Evolutionary conservation across 1,140 invertebrate species (phyloP).

Genomic region (Globodera rostochiensis): DNA sequence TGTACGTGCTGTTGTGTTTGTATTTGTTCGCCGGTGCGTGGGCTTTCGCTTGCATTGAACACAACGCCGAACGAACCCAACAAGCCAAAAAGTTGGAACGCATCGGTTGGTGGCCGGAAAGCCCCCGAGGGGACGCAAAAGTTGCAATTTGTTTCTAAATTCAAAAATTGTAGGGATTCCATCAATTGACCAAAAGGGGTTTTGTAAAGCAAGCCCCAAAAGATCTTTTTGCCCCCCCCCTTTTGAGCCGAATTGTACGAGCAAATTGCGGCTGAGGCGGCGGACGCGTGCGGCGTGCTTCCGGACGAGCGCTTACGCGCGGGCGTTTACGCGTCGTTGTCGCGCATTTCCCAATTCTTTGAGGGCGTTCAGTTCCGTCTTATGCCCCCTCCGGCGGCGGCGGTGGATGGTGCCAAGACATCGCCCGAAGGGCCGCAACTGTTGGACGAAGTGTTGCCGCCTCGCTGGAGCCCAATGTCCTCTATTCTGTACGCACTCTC

Average conservation of each 20-base stretch:
- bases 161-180: conserved; percentile 1
- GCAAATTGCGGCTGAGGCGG: conserved; percentile 35
- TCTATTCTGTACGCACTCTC: conserved; percentile 63
- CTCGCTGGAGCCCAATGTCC: conserved; percentile 55
- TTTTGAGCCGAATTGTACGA: conserved; percentile 23
- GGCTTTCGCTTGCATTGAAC: conserved; percentile 68
- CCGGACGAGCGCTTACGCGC: conserved; percentile 30
- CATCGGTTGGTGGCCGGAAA: conserved; percentile 27
- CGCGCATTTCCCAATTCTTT: conserved; percentile 52
- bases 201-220: conserved; percentile 37
- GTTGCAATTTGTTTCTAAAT: conserved; percentile 30
- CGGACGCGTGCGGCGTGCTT: conserved; percentile 32
- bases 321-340: conserved; percentile 33
- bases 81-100: conserved; percentile 50
- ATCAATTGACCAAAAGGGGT: conserved; percentile 38
- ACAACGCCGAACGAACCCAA: conserved; percentile 52
- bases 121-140: too few relatives aligned
- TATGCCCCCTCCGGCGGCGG: not conserved
- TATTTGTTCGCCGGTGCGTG: conserved; percentile 70
- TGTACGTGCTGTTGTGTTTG: conserved; percentile 68
- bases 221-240: conserved; percentile 25
- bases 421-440: conserved; percentile 31
- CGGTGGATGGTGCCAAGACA: not conserved
- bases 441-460: conserved; percentile 50
- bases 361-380: conserved; percentile 45